phyloP scores from a whole-genome alignment of 1,140 invertebrate species.

The Batillaria attramentaria region DNA sequence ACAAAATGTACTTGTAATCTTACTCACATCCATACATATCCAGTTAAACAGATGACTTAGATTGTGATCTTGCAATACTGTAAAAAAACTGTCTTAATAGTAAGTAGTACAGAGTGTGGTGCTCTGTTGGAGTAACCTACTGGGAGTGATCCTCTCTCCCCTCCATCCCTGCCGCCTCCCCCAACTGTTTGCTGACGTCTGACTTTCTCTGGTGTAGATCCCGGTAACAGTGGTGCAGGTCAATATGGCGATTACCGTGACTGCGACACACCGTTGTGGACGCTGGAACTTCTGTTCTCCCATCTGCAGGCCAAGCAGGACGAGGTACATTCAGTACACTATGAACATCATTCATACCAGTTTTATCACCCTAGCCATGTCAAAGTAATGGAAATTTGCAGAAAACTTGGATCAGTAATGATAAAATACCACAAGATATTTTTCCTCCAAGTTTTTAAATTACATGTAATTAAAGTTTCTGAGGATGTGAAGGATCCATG shows the following conservation, averaged over 20 bases:
- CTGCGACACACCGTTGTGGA: slow-evolving; percentile 58
- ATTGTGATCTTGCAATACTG: background rate
- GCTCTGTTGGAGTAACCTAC: background rate
- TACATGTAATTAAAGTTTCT: background rate
- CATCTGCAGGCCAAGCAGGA: too few relatives aligned
- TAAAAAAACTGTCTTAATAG: background rate
- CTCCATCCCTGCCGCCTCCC: background rate
- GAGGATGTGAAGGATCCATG: background rate
- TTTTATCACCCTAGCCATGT: background rate
- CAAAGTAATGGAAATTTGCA: background rate
- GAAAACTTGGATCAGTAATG: too few relatives aligned
- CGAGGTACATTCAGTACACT: too few relatives aligned
- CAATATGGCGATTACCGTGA: slow-evolving; percentile 56
- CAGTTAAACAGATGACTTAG: background rate
- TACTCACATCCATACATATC: background rate
- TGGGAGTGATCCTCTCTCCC: background rate
- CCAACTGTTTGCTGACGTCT: background rate
- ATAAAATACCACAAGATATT: too few relatives aligned
- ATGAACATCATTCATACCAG: background rate
- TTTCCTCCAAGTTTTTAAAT: too few relatives aligned
- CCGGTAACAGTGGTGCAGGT: slow-evolving; percentile 47
- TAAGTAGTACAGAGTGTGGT: background rate
- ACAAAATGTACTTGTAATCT: background rate
- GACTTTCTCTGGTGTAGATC: background rate
- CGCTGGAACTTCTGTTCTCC: slow-evolving; percentile 56